Evolutionary conservation across 2,113 vertebrate genomes (phyloP).

Genomic region (Dipodomys merriami): DNA sequence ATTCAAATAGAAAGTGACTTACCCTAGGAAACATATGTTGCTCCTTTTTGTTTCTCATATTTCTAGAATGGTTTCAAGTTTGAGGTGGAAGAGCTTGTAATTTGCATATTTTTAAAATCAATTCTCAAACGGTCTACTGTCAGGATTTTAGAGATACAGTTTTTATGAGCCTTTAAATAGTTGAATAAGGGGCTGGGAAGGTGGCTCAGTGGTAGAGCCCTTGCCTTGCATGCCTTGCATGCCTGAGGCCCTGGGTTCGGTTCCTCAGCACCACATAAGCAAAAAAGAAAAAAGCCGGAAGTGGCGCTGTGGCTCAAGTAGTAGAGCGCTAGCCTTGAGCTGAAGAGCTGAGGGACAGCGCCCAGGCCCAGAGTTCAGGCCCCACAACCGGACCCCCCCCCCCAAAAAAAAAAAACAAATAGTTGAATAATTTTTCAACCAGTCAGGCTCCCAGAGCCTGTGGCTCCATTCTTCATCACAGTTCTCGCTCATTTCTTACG

Average conservation of each 20-base stretch:
- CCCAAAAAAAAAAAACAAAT: too few species aligned
- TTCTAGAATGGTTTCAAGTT: conserved; percentile 32
- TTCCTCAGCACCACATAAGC: too few species aligned
- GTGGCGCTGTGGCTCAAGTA: too few species aligned
- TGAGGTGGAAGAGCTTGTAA: conserved; percentile 34
- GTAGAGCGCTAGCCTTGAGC: too few species aligned
- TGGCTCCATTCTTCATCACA: background rate
- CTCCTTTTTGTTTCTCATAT: conserved; percentile 9
- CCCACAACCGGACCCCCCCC: too few species aligned
- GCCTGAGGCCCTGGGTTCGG: too few species aligned
- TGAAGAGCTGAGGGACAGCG: too few species aligned
- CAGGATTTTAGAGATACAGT: conserved; percentile 28
- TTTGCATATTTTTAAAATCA: conserved; percentile 56
- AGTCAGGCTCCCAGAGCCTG: background rate
- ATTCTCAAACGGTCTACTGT: background rate
- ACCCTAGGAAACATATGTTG: background rate
- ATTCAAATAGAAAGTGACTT: conserved; percentile 69
- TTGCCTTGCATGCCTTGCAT: too few species aligned
- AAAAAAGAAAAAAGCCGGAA: too few species aligned
- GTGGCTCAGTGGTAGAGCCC: too few species aligned
- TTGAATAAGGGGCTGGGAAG: too few species aligned
- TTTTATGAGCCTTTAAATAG: conserved; percentile 16
- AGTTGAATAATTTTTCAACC: background rate
- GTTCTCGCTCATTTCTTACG: background rate
- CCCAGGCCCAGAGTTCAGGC: too few species aligned